A percentile compares a stretch with the other conserved stretches of the same genome.
Evolutionary conservation across 2,888 invertebrate species (phyloP).

Genomic region (Pollenia angustigena): DNA sequence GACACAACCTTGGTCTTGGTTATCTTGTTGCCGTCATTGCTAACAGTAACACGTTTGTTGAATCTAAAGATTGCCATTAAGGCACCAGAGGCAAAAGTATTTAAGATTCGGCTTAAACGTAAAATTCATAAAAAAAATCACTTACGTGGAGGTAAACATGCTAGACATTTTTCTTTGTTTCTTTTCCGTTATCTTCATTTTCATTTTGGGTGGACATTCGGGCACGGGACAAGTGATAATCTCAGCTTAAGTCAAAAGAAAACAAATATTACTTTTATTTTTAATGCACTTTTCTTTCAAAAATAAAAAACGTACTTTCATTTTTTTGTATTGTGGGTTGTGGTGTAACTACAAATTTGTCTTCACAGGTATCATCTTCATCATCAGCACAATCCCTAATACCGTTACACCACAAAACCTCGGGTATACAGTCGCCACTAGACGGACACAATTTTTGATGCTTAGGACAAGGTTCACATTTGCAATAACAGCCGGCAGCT

Average conservation of each 20-base stretch:
- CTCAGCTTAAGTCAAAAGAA: slow-evolving; percentile 70
- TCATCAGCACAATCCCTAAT: slow-evolving; percentile 93
- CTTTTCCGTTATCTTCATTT: slow-evolving; percentile 83
- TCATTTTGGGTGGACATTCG: slow-evolving; percentile 85
- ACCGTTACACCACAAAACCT: slow-evolving; percentile 91
- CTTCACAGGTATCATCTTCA: slow-evolving; percentile 87
- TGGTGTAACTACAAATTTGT: slow-evolving; percentile 77
- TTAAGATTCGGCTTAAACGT: too few relatives aligned
- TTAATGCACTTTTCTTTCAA: neutral
- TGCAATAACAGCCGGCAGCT: slow-evolving; percentile 89
- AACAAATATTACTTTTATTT: neutral
- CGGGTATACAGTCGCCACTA: slow-evolving; percentile 89
- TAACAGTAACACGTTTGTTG: slow-evolving; percentile 80
- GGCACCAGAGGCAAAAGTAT: neutral
- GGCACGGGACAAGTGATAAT: slow-evolving; percentile 84
- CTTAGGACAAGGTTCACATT: slow-evolving; percentile 89
- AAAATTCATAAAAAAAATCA: neutral
- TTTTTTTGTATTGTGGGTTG: slow-evolving; percentile 78
- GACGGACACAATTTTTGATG: slow-evolving; percentile 89
- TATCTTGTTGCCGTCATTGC: slow-evolving; percentile 79
- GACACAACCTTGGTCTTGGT: slow-evolving; percentile 79
- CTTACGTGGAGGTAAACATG: slow-evolving; percentile 83
- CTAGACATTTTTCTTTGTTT: slow-evolving; percentile 83
- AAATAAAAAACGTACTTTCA: slow-evolving; percentile 75
- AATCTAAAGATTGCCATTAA: slow-evolving; percentile 62